A percentile compares a stretch with the other conserved stretches of the same genome.
phyloP scores from a whole-genome alignment of 2,888 invertebrate species.

The Adelognathus sp. region DNA sequence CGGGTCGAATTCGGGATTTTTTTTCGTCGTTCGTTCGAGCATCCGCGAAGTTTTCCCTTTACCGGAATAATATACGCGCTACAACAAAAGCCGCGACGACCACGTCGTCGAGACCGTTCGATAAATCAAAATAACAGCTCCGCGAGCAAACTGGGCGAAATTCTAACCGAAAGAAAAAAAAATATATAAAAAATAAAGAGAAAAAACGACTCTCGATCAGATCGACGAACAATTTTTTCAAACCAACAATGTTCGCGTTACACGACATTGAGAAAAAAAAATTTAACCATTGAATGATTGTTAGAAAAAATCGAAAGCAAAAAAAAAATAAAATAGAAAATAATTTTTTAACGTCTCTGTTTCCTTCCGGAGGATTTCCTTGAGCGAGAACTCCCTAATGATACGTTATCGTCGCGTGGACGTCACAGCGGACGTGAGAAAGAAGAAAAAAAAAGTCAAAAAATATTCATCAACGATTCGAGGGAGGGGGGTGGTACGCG shows the following conservation, averaged over 20 bases:
- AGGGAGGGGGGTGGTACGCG: conserved; percentile 53
- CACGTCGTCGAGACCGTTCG: conserved; percentile 36
- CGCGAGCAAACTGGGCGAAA: conserved; percentile 32
- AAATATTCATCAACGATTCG: conserved; percentile 15
- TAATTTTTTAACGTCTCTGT: conserved; percentile 9
- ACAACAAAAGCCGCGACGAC: conserved; percentile 51
- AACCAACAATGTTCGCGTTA: conserved; percentile 47
- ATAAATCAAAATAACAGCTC: conserved; percentile 33
- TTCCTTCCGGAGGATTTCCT: conserved; percentile 48
- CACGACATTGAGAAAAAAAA: conserved; percentile 27
- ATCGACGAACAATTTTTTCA: conserved; percentile 44
- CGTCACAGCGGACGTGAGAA: conserved; percentile 19
- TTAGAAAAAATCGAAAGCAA: conserved; percentile 38
- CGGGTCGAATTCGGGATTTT: conserved; percentile 19
- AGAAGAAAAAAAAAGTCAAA: conserved; percentile 19
- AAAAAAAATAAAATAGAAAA: conserved; percentile 29
- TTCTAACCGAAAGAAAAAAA: conserved; percentile 10
- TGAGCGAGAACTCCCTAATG: conserved; percentile 47
- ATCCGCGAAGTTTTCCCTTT: too few relatives aligned
- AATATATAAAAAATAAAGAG: conserved; percentile 16
- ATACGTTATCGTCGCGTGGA: conserved; percentile 35
- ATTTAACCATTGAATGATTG: conserved; percentile 15
- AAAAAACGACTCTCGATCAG: conserved; percentile 35
- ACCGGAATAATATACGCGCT: conserved; percentile 29
- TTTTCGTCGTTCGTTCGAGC: neutral